Conservation (phyloP, 2,888 invertebrate genomes). For the Desoria tigrina region DNA sequence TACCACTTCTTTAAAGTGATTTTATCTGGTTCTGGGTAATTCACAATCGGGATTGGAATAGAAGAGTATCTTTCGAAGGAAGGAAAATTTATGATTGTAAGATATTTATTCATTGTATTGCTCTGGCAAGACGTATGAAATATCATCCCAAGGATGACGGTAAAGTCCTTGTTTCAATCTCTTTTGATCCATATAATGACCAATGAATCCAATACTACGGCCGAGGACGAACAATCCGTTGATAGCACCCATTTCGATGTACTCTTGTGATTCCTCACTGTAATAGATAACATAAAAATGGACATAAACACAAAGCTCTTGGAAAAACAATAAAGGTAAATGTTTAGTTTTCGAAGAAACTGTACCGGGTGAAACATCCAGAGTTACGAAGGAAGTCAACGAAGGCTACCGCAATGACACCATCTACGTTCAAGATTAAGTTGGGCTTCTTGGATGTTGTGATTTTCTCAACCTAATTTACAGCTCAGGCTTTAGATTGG, state of each 20-base stretch:
- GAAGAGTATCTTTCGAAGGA: neutral
- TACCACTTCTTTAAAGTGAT: too few species aligned
- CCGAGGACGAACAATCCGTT: slow-evolving; percentile 98
- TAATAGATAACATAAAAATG: too few species aligned
- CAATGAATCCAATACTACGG: slow-evolving; percentile 96
- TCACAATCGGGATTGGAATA: too few species aligned
- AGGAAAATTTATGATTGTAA: neutral
- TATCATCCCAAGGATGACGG: slow-evolving; percentile 99
- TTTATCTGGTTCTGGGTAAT: too few species aligned
- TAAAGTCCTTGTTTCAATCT: slow-evolving; percentile 97
- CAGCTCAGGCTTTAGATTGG: too few species aligned
- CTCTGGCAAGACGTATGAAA: slow-evolving; percentile 82
- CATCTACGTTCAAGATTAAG: slow-evolving; percentile 97
- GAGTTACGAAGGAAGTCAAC: slow-evolving; percentile 93
- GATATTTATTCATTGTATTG: slow-evolving; percentile 61
- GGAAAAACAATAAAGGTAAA: neutral
- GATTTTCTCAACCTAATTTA: slow-evolving; percentile 80
- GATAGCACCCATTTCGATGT: slow-evolving; percentile 94
- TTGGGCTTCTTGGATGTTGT: slow-evolving; percentile 99
- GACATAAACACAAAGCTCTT: neutral
- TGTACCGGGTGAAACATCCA: slow-evolving; percentile 85
- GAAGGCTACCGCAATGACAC: slow-evolving; percentile 95
- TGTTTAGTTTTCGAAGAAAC: neutral
- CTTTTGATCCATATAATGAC: slow-evolving; percentile 98
- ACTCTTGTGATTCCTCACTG: slow-evolving; percentile 94